phyloP scores from a whole-genome alignment of 2,113 vertebrate genomes.

The Halichoerus grypus region DNA sequence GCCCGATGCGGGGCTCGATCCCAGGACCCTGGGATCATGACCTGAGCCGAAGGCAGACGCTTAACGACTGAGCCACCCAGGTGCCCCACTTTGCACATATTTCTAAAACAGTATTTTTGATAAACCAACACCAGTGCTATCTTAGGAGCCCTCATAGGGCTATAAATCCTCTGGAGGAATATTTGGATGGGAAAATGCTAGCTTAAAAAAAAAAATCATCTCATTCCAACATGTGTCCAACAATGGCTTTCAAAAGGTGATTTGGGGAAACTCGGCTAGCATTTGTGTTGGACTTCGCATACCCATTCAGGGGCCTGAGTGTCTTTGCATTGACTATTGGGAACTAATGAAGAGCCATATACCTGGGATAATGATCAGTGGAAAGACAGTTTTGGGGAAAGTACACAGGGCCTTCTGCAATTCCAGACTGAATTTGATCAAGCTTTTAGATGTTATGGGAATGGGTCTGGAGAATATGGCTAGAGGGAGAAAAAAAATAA shows the following conservation, averaged over 20 bases:
- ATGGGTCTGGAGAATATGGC: not conserved
- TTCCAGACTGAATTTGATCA: not conserved
- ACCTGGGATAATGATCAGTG: not conserved
- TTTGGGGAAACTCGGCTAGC: not conserved
- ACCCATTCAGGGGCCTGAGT: not conserved
- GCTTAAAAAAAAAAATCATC: not conserved
- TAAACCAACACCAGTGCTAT: slow-evolving; percentile 25
- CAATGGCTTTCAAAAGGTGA: not conserved
- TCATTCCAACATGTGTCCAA: not conserved
- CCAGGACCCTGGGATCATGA: too few species aligned
- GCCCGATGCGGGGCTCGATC: too few species aligned
- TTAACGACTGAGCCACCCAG: too few species aligned
- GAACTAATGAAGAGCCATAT: not conserved
- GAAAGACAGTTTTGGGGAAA: not conserved
- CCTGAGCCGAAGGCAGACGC: too few species aligned
- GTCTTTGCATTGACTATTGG: not conserved
- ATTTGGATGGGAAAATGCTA: not conserved
- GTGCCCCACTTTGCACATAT: slow-evolving; percentile 31
- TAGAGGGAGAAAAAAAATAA: fast-evolving
- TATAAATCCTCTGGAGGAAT: slow-evolving; percentile 45
- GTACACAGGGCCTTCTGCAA: not conserved
- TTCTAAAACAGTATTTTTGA: not conserved
- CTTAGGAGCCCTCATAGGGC: not conserved
- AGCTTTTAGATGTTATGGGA: not conserved
- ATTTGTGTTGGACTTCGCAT: not conserved